Percentiles rank a stretch among this genome's conserved stretches.
Conservation (phyloP, 2,113 vertebrate species). For the Oncorhynchus tshawytscha region DNA sequence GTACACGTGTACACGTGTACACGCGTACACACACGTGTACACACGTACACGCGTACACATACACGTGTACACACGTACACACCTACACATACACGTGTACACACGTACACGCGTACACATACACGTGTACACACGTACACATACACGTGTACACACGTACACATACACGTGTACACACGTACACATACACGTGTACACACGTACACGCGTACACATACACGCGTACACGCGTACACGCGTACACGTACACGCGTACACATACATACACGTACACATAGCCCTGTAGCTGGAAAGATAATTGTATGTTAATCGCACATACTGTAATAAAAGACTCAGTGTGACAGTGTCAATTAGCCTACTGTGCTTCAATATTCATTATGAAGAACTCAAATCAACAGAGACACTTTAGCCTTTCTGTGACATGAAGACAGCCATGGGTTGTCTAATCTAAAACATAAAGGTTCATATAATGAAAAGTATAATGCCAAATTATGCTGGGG, state of each 20-base stretch:
- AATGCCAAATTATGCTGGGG: not conserved
- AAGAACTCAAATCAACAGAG: not conserved
- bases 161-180: too few species aligned
- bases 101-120: fast-evolving
- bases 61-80: fast-evolving
- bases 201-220: too few species aligned
- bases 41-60: fast-evolving
- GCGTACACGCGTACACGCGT: too few species aligned
- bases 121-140: too few species aligned
- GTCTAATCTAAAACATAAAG: not conserved
- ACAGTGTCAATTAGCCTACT: not conserved
- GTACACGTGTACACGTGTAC: too few species aligned
- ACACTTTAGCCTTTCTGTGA: not conserved
- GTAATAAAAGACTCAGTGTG: not conserved
- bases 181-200: fast-evolving
- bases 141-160: fast-evolving
- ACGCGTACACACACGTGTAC: fast-evolving
- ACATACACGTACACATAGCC: not conserved
- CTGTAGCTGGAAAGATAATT: not conserved
- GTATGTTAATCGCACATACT: not conserved
- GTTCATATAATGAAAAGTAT: not conserved
- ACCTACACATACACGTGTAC: fast-evolving
- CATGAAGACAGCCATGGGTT: not conserved
- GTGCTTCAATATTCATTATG: not conserved
- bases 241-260: too few species aligned